phyloP scores from a whole-genome alignment of 1,140 invertebrate species.

The Macrocentrus cingulum region DNA sequence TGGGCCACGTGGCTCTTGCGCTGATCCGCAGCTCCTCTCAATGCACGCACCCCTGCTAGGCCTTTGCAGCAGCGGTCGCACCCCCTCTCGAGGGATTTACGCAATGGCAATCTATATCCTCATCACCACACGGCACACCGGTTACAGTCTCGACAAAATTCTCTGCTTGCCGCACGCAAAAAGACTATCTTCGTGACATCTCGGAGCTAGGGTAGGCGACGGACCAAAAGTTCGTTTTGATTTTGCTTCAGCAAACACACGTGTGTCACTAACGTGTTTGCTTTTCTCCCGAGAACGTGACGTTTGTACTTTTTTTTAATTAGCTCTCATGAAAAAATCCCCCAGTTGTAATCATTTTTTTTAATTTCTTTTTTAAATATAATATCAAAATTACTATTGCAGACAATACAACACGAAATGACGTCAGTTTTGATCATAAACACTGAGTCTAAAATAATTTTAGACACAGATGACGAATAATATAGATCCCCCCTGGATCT shows the following conservation, averaged over 20 bases:
- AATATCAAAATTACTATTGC: too few relatives aligned
- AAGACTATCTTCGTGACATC: slow-evolving; percentile 33
- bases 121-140: background rate
- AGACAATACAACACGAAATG: too few relatives aligned
- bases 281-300: slow-evolving; percentile 5
- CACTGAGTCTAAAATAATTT: slow-evolving; percentile 11
- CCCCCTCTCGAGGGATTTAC: slow-evolving; percentile 44
- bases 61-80: slow-evolving; percentile 27
- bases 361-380: too few relatives aligned
- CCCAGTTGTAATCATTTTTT: too few relatives aligned
- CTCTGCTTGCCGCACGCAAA: slow-evolving; percentile 11
- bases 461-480: slow-evolving; percentile 50
- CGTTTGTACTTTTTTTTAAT: background rate
- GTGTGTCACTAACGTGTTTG: slow-evolving; percentile 42
- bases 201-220: slow-evolving; percentile 26
- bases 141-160: background rate
- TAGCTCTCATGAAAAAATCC: too few relatives aligned
- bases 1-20: slow-evolving; percentile 49
- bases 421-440: background rate
- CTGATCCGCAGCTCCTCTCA: slow-evolving; percentile 17
- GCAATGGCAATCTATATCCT: slow-evolving; percentile 33
- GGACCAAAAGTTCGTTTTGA: slow-evolving; percentile 32
- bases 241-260: slow-evolving; percentile 41
- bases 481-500: slow-evolving; percentile 19
- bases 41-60: background rate